Evolutionary conservation across 2,888 invertebrate genomes (phyloP).

Genomic region (Diplolepis rosae): DNA sequence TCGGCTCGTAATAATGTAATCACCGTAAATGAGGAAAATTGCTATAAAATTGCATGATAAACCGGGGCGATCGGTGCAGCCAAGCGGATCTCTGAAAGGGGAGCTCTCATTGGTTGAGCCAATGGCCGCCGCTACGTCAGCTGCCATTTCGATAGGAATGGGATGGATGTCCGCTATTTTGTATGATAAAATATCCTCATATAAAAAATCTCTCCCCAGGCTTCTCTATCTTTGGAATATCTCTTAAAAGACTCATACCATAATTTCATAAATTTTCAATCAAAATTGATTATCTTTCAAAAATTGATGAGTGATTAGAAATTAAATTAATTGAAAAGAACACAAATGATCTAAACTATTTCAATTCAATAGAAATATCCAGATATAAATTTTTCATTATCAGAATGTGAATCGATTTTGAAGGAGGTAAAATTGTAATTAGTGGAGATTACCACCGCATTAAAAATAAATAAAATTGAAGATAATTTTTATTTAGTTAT

Average conservation of each 20-base stretch:
- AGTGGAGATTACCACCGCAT: no score
- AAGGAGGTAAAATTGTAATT: no score
- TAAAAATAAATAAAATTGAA: neutral
- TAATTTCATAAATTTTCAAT: neutral
- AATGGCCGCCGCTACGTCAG: constrained; percentile 64
- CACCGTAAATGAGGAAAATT: constrained; percentile 71
- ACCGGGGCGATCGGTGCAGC: constrained; percentile 57
- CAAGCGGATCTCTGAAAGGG: constrained; percentile 35
- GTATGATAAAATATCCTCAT: constrained; percentile 67
- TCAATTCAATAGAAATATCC: no score
- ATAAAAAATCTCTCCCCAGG: constrained; percentile 50
- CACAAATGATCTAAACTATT: neutral
- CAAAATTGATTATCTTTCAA: neutral
- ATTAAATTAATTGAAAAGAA: neutral
- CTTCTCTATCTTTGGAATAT: neutral
- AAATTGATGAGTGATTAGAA: neutral
- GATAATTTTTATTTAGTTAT: neutral
- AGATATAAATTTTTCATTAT: no score
- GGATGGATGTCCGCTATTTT: constrained; percentile 70
- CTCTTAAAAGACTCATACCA: neutral
- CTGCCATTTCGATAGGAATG: constrained; percentile 71
- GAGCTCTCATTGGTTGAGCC: constrained; percentile 48
- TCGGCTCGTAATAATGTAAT: constrained; percentile 65
- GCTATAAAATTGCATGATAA: constrained; percentile 71
- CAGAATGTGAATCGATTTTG: no score